Evolutionary conservation across 2,797 vertebrate genomes (phyloP), one percentile per base, ranked within the genome.

Genomic region (Anabacerthia variegaticeps): DNA sequence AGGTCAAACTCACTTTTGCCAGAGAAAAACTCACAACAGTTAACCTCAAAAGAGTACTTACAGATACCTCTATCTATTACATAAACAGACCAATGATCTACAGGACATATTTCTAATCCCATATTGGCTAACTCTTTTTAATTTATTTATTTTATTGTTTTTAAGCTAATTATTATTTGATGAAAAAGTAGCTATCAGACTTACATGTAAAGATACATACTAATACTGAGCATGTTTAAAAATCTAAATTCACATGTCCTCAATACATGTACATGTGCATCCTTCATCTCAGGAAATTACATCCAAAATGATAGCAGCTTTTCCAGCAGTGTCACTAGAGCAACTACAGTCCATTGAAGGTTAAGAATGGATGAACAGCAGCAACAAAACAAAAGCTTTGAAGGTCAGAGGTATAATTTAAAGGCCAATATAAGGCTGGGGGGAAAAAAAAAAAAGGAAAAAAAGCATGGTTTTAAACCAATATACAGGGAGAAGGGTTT

Each of bases 311-410:
- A 88, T 51, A 48, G 30, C 61, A 88, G 22, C 22, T 88, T 92
- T 89, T 75, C 37, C 30, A 66, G 27, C 66, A 67, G 26, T 73
- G 27, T 67, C 63, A 93, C 39, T 34, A 52, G 24, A 66, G 41
- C 56, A 86, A 52, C 51, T 86, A 48, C 14, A 63, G 21, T 46
- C 10, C 71, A 51, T 76, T 89, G 86, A 91, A 93, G 51, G 37
- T 76, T 85, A 82, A 89, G 54, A 93, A 78, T 30, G 37, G 58
- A 23, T 93, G 69, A 92, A 54, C 20, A 85, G 26, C 52, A 84
- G 56, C 0, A 1, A 81, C 41, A 85, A 61, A 66, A 23, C 7
- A 71, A 87, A 88, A 78, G 20, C 32, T 81, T 48, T 92, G 59
- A 69, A 67, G 41, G 84, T 77, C 75, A 87, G 56, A 77, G 26